A percentile compares a stretch with the other conserved stretches of the same genome.
phyloP scores from a whole-genome alignment of 2,888 invertebrate genomes.

The Drosophila neotestacea region DNA sequence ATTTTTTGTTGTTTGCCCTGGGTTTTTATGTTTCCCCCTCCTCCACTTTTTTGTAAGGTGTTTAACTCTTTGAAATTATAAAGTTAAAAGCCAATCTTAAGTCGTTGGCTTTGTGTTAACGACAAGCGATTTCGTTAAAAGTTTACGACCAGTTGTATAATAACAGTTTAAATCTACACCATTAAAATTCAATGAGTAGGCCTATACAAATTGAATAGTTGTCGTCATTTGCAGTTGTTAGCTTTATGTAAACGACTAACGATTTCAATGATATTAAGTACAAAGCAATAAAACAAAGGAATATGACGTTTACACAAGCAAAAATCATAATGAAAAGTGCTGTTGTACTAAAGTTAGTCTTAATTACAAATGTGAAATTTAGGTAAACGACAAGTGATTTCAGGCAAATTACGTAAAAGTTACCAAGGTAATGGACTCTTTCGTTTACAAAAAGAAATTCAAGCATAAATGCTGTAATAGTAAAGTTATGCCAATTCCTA shows the following conservation, averaged over 20 bases:
- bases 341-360: neutral
- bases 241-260: constrained; percentile 11
- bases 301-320: neutral
- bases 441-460: neutral
- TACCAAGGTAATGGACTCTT: neutral
- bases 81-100: constrained; percentile 4
- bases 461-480: neutral
- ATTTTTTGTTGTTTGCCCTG: constrained; percentile 13
- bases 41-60: neutral
- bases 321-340: neutral
- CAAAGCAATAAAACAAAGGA: neutral
- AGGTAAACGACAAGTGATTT: neutral
- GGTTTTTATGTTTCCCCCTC: neutral
- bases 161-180: constrained; percentile 8
- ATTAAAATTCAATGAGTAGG: constrained; percentile 1
- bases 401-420: neutral
- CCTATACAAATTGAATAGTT: constrained; percentile 14
- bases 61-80: constrained; percentile 6
- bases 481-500: neutral
- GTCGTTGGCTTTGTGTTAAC: constrained; percentile 21
- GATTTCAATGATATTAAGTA: constrained; percentile 9
- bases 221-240: constrained; percentile 3
- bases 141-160: constrained; percentile 6
- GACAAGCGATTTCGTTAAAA: constrained; percentile 13
- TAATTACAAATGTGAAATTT: neutral